These are phyloP conservation scores for Octopus sinensis DNA, from an alignment of 1,140 invertebrate species.

Conservation along the genomic window DNA sequence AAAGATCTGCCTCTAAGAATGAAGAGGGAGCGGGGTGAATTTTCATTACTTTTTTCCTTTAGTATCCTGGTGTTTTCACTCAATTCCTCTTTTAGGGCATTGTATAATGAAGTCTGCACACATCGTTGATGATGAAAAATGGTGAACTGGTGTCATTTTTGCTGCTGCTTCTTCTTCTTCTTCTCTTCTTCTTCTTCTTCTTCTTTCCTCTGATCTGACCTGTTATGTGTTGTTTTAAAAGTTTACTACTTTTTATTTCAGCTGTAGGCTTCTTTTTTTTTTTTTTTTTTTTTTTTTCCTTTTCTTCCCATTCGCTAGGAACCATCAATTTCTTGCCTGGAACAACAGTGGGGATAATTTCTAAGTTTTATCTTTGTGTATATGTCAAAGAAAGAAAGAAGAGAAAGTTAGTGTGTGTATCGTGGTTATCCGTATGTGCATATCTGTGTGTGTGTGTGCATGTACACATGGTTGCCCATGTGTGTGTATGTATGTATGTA, in stretches of 20 bases:
- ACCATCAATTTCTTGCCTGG: no score
- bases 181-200: neutral
- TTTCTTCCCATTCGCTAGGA: no score
- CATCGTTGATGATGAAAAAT: neutral
- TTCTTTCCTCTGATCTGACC: neutral
- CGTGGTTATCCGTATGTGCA: neutral
- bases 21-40: no score
- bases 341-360: no score
- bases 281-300: neutral
- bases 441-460: neutral
- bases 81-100: slow-evolving; percentile 6
- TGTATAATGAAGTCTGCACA: neutral
- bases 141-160: neutral
- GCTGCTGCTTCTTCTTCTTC: neutral
- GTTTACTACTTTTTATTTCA: neutral
- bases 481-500: neutral
- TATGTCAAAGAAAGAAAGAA: no score
- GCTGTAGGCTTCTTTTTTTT: neutral
- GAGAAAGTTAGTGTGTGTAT: no score
- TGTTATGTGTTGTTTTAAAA: neutral
- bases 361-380: no score
- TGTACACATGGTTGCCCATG: neutral
- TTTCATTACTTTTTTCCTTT: no score
- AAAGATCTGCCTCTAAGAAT: no score
- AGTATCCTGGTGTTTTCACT: neutral